Base-by-base conservation (phyloP, 2,113 vertebrate species). In the Albula goreensis region DNA sequence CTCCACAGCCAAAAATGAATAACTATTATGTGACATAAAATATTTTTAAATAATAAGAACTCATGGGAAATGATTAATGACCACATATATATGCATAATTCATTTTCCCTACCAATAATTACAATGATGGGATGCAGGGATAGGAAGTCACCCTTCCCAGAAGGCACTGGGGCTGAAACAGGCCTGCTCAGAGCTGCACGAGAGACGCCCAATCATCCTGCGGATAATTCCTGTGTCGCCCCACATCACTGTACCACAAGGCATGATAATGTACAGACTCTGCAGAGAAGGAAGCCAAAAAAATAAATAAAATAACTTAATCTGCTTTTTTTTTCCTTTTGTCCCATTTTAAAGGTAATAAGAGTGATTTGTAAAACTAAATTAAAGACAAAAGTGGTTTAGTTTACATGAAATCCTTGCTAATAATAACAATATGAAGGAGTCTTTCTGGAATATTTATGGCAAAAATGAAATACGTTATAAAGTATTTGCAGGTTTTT, bases 281-380 rank as follows among this genome's bases (percentile, higher is more conserved):
- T 87, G 82, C 1, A 50, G 70, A 86, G 74, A 78, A 90, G 63
- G 63, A 88, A 91, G 88, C 31, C 31, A 56, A 70, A n/a, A 48
- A 63, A 60, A 51, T 10, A 82, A 49, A 82, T 22, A 90, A 56
- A 63, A 60, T 60, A 87, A 87, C 63, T 89, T 90, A 91, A 90
- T 92, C 91, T 87, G 83, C 80, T 79, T 79, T 49, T 17, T 86
- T 89, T 91, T 90, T 87, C 10, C 85, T 86, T 88, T 31, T 70
- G 85, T 77, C 85, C 48, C 92, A 94, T 93, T 88, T 89, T 89
- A 41, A 93, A 88, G 91, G 86, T 94, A 95, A 94, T 92, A 90
- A 91, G 92, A 90, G 93, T 90, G 93, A 95, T 94, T 95, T 94
- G 95, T 93, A 90, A 90, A 87, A 89, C 89, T 90, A 93, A 94